These are phyloP conservation scores for Phortica okadai DNA, from an alignment of 2,888 invertebrate genomes.

Conservation along the genomic window DNA sequence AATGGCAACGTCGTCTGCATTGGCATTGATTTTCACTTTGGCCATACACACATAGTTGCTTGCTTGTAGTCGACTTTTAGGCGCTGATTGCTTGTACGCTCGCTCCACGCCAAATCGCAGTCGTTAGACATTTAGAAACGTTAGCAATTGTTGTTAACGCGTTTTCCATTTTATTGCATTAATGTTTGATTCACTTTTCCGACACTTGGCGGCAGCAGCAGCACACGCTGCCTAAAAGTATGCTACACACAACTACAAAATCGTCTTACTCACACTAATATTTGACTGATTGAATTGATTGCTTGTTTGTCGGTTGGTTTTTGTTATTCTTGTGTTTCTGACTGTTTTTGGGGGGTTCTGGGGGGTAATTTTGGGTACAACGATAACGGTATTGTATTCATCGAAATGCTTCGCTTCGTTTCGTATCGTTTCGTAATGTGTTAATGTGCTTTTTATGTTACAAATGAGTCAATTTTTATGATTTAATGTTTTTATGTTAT, in stretches of 20 bases:
- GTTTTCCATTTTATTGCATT: conserved; percentile 73
- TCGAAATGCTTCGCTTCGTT: conserved; percentile 51
- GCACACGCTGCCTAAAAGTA: not conserved
- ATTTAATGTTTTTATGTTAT: conserved; percentile 62
- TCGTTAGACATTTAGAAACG: not conserved
- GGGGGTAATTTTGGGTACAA: not conserved
- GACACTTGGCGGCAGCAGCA: not conserved
- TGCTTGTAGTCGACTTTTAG: conserved; percentile 57
- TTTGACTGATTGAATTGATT: conserved; percentile 60
- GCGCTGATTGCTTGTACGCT: conserved; percentile 40
- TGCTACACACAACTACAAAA: not conserved
- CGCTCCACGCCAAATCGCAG: not conserved
- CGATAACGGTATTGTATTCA: not conserved
- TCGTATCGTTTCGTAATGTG: conserved; percentile 58
- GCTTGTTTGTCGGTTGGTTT: conserved; percentile 45
- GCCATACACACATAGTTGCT: conserved; percentile 5
- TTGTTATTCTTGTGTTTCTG: conserved; percentile 32
- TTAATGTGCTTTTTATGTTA: conserved; percentile 74
- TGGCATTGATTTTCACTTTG: conserved; percentile 16
- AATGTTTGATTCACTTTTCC: conserved; percentile 69
- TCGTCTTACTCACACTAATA: conserved; percentile 35
- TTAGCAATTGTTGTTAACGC: conserved; percentile 70
- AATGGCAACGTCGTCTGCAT: conserved; percentile 10
- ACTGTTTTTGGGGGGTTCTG: not conserved
- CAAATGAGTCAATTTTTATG: conserved; percentile 74